These are phyloP conservation scores for Pseudomyrmex cubaensis DNA, from an alignment of 1,140 invertebrate genomes.

Conservation along the genomic window DNA sequence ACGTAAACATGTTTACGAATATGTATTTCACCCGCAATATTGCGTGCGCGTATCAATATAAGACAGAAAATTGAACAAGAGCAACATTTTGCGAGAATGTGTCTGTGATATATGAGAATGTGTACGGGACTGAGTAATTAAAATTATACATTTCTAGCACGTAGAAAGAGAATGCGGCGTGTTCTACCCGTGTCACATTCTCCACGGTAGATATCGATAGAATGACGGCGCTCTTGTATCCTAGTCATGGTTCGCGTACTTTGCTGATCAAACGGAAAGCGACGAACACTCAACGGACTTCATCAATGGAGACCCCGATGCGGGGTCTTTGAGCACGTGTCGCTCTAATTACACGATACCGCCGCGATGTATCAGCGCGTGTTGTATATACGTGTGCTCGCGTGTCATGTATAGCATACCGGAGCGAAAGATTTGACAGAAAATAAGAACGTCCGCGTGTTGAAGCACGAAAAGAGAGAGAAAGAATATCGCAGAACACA, in stretches of 20 bases:
- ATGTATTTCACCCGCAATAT: neutral
- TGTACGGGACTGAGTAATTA: conserved; percentile 10
- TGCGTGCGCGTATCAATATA: neutral
- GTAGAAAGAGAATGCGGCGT: neutral
- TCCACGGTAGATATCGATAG: conserved; percentile 2
- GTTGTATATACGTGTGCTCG: conserved; percentile 29
- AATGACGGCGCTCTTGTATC: conserved; percentile 33
- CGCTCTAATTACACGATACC: conserved; percentile 76
- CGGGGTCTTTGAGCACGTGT: conserved; percentile 75
- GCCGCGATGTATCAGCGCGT: conserved; percentile 44
- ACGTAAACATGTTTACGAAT: conserved; percentile 17
- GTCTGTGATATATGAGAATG: no score
- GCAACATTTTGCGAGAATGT: no score
- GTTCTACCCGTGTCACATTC: neutral
- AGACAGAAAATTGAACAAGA: no score
- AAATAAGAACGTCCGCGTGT: conserved; percentile 14
- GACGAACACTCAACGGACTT: conserved; percentile 55
- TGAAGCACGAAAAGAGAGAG: neutral
- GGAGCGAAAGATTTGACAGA: conserved; percentile 42
- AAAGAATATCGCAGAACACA: no score
- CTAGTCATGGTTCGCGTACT: conserved; percentile 43
- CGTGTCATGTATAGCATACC: conserved; percentile 34
- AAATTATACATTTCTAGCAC: conserved; percentile 14
- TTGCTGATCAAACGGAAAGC: conserved; percentile 61
- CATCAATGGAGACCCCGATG: conserved; percentile 49